Conservation (phyloP, 2,797 vertebrate species). For the Pseudochirops corinnae region DNA sequence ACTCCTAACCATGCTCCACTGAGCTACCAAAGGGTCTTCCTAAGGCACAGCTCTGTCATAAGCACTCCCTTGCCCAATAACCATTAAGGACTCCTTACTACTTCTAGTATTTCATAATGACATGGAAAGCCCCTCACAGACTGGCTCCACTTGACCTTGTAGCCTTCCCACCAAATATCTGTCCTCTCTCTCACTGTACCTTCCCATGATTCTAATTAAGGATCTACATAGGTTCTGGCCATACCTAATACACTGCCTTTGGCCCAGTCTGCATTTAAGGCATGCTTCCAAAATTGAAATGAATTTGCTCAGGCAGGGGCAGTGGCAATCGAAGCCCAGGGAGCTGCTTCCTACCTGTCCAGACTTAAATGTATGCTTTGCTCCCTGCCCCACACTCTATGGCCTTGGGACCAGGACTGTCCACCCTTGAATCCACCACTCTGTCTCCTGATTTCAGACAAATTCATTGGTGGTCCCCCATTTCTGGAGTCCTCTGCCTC, state of each 20-base stretch:
- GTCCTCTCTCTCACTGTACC: background rate
- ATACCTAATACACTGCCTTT: background rate
- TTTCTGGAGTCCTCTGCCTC: background rate
- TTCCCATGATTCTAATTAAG: background rate
- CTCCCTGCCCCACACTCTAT: too few species aligned
- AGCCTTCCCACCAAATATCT: background rate
- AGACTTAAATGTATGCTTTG: background rate
- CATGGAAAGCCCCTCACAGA: too few species aligned
- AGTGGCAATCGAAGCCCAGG: rapidly evolving
- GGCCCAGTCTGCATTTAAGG: background rate
- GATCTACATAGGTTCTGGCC: background rate
- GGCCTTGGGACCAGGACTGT: too few species aligned
- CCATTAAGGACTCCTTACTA: too few species aligned
- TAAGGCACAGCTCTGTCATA: too few species aligned
- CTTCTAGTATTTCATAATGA: too few species aligned
- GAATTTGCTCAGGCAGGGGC: too few species aligned
- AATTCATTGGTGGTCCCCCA: background rate
- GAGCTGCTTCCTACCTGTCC: background rate
- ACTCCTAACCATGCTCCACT: too few species aligned
- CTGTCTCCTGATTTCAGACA: background rate
- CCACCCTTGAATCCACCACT: background rate
- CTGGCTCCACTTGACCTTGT: too few species aligned
- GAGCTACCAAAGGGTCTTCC: too few species aligned
- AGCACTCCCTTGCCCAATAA: too few species aligned
- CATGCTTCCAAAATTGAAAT: background rate